Evolutionary conservation across 2,113 vertebrate genomes (phyloP).

Genomic region (Mormoops blainvillei): DNA sequence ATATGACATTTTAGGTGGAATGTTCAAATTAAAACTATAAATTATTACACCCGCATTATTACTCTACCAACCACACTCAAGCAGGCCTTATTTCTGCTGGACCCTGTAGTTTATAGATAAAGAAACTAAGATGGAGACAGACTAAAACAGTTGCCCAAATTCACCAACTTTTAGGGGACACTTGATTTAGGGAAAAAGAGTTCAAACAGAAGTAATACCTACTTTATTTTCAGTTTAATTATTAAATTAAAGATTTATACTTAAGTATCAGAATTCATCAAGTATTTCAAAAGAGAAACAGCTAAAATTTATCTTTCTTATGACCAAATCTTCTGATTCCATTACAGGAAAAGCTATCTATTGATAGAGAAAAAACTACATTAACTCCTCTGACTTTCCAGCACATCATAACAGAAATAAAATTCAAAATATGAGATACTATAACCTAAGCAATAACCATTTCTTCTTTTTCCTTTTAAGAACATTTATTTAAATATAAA

Average conservation of each 20-base stretch:
- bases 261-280: neutral
- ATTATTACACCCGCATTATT: too few species aligned
- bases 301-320: neutral
- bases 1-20: too few species aligned
- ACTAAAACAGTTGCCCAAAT: too few species aligned
- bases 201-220: neutral
- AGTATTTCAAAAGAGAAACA: conserved; percentile 16
- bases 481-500: conserved; percentile 35
- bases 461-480: conserved; percentile 28
- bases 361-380: neutral
- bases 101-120: too few species aligned
- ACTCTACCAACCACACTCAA: too few species aligned
- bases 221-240: conserved; percentile 27
- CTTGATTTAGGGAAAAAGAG: neutral
- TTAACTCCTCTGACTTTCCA: neutral
- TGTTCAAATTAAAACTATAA: too few species aligned
- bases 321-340: neutral
- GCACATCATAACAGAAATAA: neutral
- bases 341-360: neutral
- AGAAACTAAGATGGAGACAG: too few species aligned
- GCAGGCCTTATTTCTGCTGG: too few species aligned
- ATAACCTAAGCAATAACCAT: neutral
- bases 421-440: neutral
- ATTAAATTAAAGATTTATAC: neutral
- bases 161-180: neutral